Percentiles rank a stretch among this genome's conserved stretches.
These are phyloP conservation scores for Leucoma salicis DNA, from an alignment of 2,888 invertebrate species.

Conservation along the genomic window DNA sequence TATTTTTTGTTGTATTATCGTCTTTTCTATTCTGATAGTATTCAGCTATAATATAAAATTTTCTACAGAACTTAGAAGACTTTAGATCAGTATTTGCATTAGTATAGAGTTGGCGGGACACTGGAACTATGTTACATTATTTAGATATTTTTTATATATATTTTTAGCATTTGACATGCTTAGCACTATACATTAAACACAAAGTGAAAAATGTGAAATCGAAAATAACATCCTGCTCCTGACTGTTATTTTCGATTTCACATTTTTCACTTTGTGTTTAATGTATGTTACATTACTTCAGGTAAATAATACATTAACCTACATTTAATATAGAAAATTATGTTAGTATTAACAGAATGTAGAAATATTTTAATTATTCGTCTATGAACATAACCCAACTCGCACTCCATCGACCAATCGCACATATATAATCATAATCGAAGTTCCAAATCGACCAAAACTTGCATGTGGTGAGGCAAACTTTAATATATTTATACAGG, in stretches of 20 bases:
- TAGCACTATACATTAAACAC: no score
- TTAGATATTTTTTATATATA: no score
- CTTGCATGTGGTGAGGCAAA: constrained; percentile 3
- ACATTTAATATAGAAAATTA: no score
- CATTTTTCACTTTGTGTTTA: no score
- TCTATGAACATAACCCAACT: constrained; percentile 3
- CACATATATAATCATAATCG: constrained; percentile 9
- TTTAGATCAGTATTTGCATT: neutral
- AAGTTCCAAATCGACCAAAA: constrained; percentile 6
- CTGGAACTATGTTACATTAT: no score
- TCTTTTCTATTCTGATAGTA: no score
- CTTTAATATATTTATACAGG: constrained; percentile 3
- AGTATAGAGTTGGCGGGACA: neutral
- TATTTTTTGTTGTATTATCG: neutral
- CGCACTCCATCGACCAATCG: neutral
- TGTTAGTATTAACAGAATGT: neutral
- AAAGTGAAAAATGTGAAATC: no score
- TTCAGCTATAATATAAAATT: neutral
- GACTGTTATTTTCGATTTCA: no score
- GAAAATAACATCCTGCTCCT: no score
- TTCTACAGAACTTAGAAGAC: neutral
- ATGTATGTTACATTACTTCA: no score
- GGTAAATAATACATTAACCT: no score
- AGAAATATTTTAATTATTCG: constrained; percentile 4
- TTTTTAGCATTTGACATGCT: no score